phyloP scores from a whole-genome alignment of 2,797 vertebrate genomes.

The Lepus townsendii region DNA sequence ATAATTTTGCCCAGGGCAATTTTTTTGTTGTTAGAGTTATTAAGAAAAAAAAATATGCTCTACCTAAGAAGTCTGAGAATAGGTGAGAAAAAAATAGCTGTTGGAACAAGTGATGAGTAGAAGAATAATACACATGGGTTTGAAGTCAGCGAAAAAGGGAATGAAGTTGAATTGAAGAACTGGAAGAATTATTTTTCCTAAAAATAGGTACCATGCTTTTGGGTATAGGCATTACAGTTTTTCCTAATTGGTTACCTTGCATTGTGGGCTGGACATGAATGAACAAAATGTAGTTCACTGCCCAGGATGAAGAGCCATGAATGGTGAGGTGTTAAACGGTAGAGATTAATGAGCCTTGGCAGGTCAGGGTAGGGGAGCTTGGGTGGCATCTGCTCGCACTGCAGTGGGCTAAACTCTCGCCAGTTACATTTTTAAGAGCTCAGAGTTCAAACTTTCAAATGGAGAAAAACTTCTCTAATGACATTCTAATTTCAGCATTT shows the following conservation, averaged over 20 bases:
- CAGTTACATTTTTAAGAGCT: constrained; percentile 31
- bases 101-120: background rate
- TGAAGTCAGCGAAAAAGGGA: background rate
- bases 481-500: constrained; percentile 10
- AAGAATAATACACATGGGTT: background rate
- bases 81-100: background rate
- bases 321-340: constrained; percentile 29
- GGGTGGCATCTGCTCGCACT: constrained; percentile 66
- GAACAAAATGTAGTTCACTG: background rate
- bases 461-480: background rate
- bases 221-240: background rate
- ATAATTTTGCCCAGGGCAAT: background rate
- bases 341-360: constrained; percentile 77
- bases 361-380: constrained; percentile 26
- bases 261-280: background rate
- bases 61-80: constrained; percentile 1
- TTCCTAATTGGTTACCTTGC: constrained; percentile 35
- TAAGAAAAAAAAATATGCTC: background rate
- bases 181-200: background rate
- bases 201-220: background rate
- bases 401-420: constrained; percentile 6
- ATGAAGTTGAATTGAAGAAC: constrained; percentile 5
- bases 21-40: constrained; percentile 33
- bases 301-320: background rate
- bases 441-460: constrained; percentile 22